Percentiles rank a stretch among this genome's conserved stretches.
Evolutionary conservation across 2,797 vertebrate species (phyloP).

Genomic region (Myiotriccus ornatus): DNA sequence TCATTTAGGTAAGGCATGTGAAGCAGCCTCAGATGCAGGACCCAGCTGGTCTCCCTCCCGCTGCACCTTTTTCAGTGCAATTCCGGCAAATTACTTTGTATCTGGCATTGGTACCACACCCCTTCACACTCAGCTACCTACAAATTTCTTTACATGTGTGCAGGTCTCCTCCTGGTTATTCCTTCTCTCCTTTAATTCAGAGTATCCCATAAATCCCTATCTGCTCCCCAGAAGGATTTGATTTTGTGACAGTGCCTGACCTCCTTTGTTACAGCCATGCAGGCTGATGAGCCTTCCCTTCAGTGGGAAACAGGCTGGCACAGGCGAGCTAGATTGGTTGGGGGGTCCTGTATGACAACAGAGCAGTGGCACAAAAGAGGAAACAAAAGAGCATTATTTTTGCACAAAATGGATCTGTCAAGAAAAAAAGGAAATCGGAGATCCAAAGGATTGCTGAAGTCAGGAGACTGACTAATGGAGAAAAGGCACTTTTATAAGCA

Average conservation of each 20-base stretch:
- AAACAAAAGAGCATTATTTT: background rate
- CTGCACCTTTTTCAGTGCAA: background rate
- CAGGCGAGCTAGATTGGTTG: background rate
- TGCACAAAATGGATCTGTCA: background rate
- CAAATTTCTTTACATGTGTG: background rate
- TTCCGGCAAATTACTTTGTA: background rate
- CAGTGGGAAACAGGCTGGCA: background rate
- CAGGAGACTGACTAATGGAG: background rate
- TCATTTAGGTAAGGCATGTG: background rate
- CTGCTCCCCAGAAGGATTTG: background rate
- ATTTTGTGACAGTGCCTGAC: background rate
- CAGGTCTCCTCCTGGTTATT: background rate
- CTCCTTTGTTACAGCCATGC: background rate
- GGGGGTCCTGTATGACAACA: background rate
- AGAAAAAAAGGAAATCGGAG: background rate
- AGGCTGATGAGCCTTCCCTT: background rate
- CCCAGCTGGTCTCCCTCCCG: background rate
- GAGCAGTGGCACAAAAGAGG: background rate
- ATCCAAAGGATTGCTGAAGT: background rate
- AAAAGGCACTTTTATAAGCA: background rate
- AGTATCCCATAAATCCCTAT: background rate
- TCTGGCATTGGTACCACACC: background rate
- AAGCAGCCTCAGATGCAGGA: rapidly evolving
- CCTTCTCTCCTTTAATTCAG: background rate
- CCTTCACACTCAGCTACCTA: background rate